These are phyloP conservation scores for Oenanthe melanoleuca DNA, from an alignment of 2,113 vertebrate species.

Conservation along the genomic window DNA sequence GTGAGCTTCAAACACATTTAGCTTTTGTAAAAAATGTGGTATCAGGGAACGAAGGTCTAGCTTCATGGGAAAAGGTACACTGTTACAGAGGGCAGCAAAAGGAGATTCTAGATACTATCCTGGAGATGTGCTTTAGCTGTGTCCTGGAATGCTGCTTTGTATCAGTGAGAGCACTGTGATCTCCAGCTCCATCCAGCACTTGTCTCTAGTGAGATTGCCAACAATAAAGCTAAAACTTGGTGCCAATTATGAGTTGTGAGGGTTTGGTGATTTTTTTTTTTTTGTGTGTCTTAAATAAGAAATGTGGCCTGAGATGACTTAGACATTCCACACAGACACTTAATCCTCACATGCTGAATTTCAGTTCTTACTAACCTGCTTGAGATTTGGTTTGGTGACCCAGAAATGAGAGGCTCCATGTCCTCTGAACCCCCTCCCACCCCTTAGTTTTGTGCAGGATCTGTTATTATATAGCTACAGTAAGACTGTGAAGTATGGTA, in stretches of 20 bases:
- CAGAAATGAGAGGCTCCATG: neutral
- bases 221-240: neutral
- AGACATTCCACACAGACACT: constrained; percentile 39
- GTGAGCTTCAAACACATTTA: constrained; percentile 35
- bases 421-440: neutral
- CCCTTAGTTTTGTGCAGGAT: constrained; percentile 56
- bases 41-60: neutral
- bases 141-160: neutral
- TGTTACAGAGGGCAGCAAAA: neutral
- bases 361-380: constrained; percentile 24
- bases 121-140: constrained; percentile 38
- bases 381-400: constrained; percentile 41
- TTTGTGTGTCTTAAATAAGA: constrained; percentile 22
- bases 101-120: neutral
- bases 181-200: neutral
- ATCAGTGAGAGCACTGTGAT: constrained; percentile 8
- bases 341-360: constrained; percentile 33
- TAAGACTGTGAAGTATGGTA: constrained; percentile 67
- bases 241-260: neutral
- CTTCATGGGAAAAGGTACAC: neutral
- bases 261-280: neutral
- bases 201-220: neutral
- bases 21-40: neutral
- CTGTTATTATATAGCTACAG: constrained; percentile 56
- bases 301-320: constrained; percentile 44